Percentiles rank a stretch among this genome's conserved stretches.
phyloP scores from a whole-genome alignment of 1,140 invertebrate species.

The Drosophila sp. region DNA sequence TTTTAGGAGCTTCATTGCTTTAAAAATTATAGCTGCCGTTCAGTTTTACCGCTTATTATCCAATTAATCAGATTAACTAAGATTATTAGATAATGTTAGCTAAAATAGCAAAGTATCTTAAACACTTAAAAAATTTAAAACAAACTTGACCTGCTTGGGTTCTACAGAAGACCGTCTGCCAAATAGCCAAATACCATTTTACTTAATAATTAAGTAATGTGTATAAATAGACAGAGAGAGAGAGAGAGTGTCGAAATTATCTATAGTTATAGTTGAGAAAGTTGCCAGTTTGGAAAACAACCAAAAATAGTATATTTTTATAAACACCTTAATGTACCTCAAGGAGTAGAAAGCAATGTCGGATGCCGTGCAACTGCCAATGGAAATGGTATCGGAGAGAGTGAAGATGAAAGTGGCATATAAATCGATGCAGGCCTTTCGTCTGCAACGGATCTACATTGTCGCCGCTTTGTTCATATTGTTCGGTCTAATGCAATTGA shows the following conservation, averaged over 20 bases:
- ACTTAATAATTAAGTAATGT: too few species aligned
- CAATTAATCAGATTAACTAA: too few species aligned
- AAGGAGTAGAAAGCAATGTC: not conserved
- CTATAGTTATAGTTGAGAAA: not conserved
- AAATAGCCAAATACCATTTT: too few species aligned
- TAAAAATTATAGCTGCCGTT: too few species aligned
- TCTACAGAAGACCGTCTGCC: too few species aligned
- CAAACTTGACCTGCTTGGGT: too few species aligned
- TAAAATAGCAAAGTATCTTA: too few species aligned
- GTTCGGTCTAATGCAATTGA: conserved; percentile 7
- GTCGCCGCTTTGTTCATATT: not conserved
- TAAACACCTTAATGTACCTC: not conserved
- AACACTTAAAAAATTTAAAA: too few species aligned
- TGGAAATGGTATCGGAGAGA: not conserved
- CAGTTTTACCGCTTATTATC: too few species aligned
- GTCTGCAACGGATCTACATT: conserved; percentile 18
- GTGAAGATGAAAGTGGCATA: not conserved
- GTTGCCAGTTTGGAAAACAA: not conserved
- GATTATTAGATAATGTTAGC: too few species aligned
- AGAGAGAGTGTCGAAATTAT: too few species aligned
- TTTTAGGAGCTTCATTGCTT: too few species aligned
- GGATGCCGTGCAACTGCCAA: not conserved
- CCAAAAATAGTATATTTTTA: not conserved
- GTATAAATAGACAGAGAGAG: not conserved
- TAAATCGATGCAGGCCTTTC: not conserved